Evolutionary conservation across 2,113 vertebrate genomes (phyloP), one percentile per base, ranked within the genome.

Genomic region (Geothlypis trichas): DNA sequence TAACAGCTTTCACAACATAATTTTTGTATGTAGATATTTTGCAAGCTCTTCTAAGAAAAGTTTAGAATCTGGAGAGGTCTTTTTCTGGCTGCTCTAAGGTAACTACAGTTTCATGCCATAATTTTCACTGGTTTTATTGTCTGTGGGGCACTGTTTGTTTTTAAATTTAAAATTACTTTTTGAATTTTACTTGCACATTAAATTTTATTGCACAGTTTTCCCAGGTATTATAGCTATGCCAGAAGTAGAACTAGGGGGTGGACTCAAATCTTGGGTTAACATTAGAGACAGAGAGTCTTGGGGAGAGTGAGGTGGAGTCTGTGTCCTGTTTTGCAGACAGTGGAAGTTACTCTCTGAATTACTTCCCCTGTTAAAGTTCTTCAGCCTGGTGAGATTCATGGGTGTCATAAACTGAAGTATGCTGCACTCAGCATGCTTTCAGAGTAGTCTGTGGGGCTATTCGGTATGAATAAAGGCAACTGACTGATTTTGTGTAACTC

Each of bases 401-500:
- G 20, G 44, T 82, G 44, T 90, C 77, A 78, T 92, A 94, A 96
- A 95, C 65, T 39, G 68, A 90, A 59, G 68, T 68, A 35, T 69
- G 80, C 85, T 91, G 55, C 58, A 59, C 46, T 85, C 81, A 87
- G 80, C 54, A 2, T 80, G 62, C 77, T 69, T 95, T 87, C 63
- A 14, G 62, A 82, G 28, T 35, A 71, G 83, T 89, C 83, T 94
- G 1, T 82, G 57, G 82, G 67, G 39, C 51, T 67, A 51, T 77
- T 96, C 55, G 59, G 27, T 71, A 59, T 67, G 75, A 96, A 51
- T 74, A 91, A 94, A 85, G 79, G 63, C 75, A 94, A 83, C 66
- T 69, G 78, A 91, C 84, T 94, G 84, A 91, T 82, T 93, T 62
- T 94, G 46, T 83, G 81, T 90, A 90, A 93, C 58, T 89, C 82